phyloP scores from a whole-genome alignment of 2,797 vertebrate species.

The Lagodon rhomboides region DNA sequence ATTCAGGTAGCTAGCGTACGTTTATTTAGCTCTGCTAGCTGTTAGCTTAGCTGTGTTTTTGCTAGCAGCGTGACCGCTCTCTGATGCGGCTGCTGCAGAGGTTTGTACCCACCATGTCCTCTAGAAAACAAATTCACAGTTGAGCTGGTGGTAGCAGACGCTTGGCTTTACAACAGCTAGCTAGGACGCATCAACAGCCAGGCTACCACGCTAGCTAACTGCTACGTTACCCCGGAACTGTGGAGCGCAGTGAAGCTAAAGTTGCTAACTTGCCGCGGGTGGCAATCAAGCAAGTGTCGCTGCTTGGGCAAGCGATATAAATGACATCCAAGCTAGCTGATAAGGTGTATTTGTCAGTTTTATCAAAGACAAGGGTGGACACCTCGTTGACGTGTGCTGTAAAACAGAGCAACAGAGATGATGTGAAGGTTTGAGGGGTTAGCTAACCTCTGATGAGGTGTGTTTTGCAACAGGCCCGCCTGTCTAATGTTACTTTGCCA shows the following conservation, averaged over 20 bases:
- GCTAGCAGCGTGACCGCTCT: slow-evolving; percentile 46
- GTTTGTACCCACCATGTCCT: not conserved
- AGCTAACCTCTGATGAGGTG: not conserved
- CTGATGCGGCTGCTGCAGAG: not conserved
- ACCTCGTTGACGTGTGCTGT: not conserved
- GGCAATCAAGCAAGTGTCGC: slow-evolving; percentile 29
- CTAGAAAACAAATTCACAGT: not conserved
- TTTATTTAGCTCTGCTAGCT: slow-evolving; percentile 55
- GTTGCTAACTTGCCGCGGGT: slow-evolving; percentile 60
- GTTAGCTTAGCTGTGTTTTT: slow-evolving; percentile 51
- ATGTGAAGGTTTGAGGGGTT: not conserved
- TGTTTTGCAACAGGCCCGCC: slow-evolving; percentile 13
- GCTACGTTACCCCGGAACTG: slow-evolving; percentile 45
- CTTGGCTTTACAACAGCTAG: not conserved
- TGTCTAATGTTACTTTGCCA: not conserved
- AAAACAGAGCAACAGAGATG: rapidly evolving
- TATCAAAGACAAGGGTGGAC: not conserved
- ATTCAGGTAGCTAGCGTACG: slow-evolving; percentile 41
- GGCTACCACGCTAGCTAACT: not conserved
- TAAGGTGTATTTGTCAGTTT: not conserved
- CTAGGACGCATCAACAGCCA: not conserved
- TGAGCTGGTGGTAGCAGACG: not conserved
- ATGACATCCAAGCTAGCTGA: slow-evolving; percentile 25
- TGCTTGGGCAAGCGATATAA: slow-evolving; percentile 34
- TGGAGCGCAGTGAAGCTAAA: slow-evolving; percentile 53